Conservation (phyloP, 1,140 invertebrate species). For the Plectrocnemia conspersa region DNA sequence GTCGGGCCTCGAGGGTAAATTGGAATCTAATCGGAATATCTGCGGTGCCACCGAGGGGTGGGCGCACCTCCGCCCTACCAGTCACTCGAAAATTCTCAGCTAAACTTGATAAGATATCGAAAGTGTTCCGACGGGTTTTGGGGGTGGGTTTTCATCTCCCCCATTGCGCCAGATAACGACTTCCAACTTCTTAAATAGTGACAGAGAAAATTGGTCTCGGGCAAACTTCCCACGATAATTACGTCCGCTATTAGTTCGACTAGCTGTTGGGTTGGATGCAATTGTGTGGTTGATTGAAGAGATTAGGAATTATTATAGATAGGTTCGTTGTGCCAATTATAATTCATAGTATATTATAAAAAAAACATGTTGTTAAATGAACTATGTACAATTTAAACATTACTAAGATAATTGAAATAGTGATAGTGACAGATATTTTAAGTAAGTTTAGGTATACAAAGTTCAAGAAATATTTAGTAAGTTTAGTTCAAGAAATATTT, state of each 20-base stretch:
- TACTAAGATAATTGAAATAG: no score
- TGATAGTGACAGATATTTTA: no score
- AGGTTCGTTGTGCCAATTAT: no score
- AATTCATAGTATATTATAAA: no score
- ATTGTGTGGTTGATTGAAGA: not conserved
- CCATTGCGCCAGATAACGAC: conserved; percentile 23
- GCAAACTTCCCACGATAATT: conserved; percentile 30
- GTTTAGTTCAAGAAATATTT: no score
- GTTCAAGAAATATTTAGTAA: no score
- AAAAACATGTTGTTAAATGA: no score
- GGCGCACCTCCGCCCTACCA: not conserved
- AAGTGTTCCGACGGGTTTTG: conserved; percentile 20
- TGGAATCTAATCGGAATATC: conserved; percentile 35
- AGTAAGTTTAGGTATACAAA: no score
- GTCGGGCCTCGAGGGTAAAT: conserved; percentile 25
- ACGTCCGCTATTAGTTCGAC: conserved; percentile 24
- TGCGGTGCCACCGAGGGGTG: conserved; percentile 10
- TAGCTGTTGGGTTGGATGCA: conserved; percentile 4
- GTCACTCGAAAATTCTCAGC: not conserved
- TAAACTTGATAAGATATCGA: conserved; percentile 32
- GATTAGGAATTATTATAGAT: no score
- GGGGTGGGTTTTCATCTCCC: not conserved
- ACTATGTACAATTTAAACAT: no score
- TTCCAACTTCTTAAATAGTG: conserved; percentile 32
- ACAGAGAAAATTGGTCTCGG: conserved; percentile 14